Evolutionary conservation across 2,113 vertebrate species (phyloP).

Genomic region (Coturnix japonica): DNA sequence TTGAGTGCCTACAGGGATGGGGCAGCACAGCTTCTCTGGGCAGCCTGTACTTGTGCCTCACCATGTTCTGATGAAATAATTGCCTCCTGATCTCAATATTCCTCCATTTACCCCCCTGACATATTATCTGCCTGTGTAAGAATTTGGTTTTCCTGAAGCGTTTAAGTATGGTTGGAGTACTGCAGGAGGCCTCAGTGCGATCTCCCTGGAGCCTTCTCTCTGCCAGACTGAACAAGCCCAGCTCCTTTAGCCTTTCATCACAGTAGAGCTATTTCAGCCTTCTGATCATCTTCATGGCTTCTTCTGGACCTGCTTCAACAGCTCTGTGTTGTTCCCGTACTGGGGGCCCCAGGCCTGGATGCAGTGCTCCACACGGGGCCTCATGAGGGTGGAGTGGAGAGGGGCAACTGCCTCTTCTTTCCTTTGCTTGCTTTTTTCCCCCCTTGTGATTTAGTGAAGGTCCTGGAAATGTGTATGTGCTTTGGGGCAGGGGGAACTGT

Average conservation of each 20-base stretch:
- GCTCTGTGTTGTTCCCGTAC: background rate
- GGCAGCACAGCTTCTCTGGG: background rate
- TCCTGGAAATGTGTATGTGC: background rate
- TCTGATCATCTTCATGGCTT: background rate
- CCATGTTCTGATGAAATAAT: background rate
- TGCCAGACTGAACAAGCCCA: background rate
- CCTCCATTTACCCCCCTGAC: no score
- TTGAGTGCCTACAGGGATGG: background rate
- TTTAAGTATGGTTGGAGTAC: background rate
- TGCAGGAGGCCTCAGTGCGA: background rate
- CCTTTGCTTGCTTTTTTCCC: no score
- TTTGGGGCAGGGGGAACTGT: background rate
- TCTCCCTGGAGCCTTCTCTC: background rate
- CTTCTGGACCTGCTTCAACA: background rate
- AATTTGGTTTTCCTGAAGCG: background rate
- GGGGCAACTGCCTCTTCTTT: background rate
- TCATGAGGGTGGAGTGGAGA: background rate
- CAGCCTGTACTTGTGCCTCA: background rate
- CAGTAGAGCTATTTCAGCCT: background rate
- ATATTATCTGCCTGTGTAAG: background rate
- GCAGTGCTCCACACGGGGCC: background rate
- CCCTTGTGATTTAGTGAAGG: background rate
- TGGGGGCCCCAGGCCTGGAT: background rate
- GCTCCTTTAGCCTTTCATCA: background rate
- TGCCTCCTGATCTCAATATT: background rate